These are phyloP conservation scores for Athene noctua DNA, from an alignment of 2,113 vertebrate genomes.

Conservation along the genomic window DNA sequence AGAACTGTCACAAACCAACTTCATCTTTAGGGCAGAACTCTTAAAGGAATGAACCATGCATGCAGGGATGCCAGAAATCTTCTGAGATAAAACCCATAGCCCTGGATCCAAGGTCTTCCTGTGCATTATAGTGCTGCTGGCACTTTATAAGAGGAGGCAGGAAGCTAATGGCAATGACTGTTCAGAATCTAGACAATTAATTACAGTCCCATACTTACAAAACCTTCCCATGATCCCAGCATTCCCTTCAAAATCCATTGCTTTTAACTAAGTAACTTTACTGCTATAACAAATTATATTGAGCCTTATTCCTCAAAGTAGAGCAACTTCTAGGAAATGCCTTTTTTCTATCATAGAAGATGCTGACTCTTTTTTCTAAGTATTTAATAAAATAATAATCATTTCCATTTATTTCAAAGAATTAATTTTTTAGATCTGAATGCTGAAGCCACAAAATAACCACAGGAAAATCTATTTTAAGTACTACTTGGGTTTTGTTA, in stretches of 20 bases:
- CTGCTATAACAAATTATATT: not conserved
- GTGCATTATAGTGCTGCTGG: not conserved
- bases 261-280: not conserved
- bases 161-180: not conserved
- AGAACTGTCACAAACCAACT: not conserved
- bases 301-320: not conserved
- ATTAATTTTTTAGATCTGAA: not conserved
- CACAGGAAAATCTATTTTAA: not conserved
- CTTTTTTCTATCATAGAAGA: not conserved
- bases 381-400: not conserved
- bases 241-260: not conserved
- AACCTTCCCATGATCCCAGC: not conserved
- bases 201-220: not conserved
- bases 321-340: not conserved
- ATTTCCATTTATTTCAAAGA: not conserved
- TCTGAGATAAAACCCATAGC: not conserved
- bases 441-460: conserved; percentile 4
- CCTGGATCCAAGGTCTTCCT: not conserved
- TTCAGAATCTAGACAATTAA: not conserved
- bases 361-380: not conserved
- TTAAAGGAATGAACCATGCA: not conserved
- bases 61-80: not conserved
- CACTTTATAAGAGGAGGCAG: not conserved
- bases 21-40: not conserved
- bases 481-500: not conserved